Conservation (phyloP, 2,888 invertebrate genomes). For the Caenorhabditis sinica region DNA sequence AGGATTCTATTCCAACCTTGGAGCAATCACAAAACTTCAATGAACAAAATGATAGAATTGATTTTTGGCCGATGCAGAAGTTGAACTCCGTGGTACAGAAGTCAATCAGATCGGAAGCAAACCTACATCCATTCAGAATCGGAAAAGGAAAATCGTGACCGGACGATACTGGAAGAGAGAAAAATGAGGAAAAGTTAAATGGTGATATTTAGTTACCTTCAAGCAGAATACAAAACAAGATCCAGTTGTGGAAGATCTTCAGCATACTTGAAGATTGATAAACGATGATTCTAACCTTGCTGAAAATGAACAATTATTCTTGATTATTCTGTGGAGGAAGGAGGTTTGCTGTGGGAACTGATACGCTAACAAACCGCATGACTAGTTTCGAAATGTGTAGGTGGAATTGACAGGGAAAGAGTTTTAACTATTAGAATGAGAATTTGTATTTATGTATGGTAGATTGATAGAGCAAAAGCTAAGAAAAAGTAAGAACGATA, state of each 20-base stretch:
- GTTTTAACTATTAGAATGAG: neutral
- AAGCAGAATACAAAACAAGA: neutral
- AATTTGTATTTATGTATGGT: neutral
- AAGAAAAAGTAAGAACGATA: too few relatives aligned
- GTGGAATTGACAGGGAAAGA: neutral
- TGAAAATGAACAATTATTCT: neutral
- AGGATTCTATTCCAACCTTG: neutral
- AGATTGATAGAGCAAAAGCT: too few relatives aligned
- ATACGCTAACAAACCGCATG: neutral
- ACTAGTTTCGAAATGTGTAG: constrained; percentile 16
- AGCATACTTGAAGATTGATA: neutral
- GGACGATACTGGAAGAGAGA: neutral
- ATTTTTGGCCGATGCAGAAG: neutral
- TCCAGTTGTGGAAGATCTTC: too few relatives aligned
- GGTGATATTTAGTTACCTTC: neutral
- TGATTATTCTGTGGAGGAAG: neutral
- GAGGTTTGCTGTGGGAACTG: neutral
- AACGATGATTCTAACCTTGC: neutral
- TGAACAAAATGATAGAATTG: neutral
- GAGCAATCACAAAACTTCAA: constrained; percentile 14
- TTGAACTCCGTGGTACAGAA: constrained; percentile 4
- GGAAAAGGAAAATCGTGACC: neutral
- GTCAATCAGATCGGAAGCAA: neutral
- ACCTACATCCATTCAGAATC: neutral
- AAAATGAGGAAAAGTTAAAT: neutral